Evolutionary conservation across 2,113 vertebrate species (phyloP).

Genomic region (Nycticebus coucang): DNA sequence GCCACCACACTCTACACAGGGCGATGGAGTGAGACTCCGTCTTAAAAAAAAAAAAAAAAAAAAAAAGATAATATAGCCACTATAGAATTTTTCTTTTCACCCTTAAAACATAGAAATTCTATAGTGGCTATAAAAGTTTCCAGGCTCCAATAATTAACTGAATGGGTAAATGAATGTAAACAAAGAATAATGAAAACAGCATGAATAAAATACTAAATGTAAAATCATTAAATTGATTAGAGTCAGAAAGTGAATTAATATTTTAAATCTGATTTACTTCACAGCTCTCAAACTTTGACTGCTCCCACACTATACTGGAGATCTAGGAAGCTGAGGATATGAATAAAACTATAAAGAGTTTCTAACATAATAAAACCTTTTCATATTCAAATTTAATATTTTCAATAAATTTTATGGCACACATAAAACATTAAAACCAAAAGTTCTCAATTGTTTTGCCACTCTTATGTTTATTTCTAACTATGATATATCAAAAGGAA

Average conservation of each 20-base stretch:
- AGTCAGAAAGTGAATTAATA: neutral
- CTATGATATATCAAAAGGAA: constrained; percentile 5
- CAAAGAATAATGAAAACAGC: neutral
- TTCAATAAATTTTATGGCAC: neutral
- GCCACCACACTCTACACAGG: too few relatives aligned
- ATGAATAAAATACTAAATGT: neutral
- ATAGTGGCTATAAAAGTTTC: neutral
- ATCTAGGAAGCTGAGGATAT: neutral
- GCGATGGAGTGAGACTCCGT: too few relatives aligned
- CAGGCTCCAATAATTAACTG: neutral
- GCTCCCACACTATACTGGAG: neutral
- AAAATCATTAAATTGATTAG: neutral
- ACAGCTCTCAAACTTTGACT: neutral
- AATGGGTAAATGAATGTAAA: neutral
- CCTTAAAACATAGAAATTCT: neutral
- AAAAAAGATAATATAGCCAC: too few relatives aligned
- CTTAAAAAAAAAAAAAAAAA: too few relatives aligned
- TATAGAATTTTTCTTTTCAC: too few relatives aligned
- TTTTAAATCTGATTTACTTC: neutral
- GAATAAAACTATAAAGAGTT: neutral
- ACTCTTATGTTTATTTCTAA: neutral
- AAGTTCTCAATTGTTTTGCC: neutral
- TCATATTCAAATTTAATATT: neutral
- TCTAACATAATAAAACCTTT: neutral
- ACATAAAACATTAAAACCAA: neutral